Conservation (phyloP, 2,113 vertebrate species). For the Dunckerocampus dactyliophorus region DNA sequence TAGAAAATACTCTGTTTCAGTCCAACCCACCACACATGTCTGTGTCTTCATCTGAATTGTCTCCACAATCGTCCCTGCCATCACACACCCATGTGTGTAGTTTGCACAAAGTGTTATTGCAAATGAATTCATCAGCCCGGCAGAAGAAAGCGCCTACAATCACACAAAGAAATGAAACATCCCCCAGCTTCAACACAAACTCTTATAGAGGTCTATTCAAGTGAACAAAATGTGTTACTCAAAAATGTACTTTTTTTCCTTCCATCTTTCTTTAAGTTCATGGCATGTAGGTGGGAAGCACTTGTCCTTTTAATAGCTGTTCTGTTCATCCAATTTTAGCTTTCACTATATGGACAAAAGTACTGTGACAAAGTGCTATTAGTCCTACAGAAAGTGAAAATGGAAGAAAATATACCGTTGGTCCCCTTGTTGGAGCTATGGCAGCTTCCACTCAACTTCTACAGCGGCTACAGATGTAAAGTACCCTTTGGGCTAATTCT, state of each 20-base stretch:
- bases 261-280: not conserved
- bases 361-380: too few species aligned
- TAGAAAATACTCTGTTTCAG: conserved; percentile 8
- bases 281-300: not conserved
- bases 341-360: too few species aligned
- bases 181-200: not conserved
- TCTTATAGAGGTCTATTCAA: conserved; percentile 1
- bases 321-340: too few species aligned
- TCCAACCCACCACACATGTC: conserved; percentile 85
- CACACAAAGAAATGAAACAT: conserved; percentile 16
- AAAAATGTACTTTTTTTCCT: not conserved
- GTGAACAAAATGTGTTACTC: not conserved
- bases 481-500: too few species aligned
- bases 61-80: conserved; percentile 96
- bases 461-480: too few species aligned
- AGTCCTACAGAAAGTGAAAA: too few species aligned
- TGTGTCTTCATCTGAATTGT: conserved; percentile 91
- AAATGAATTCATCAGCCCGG: conserved; percentile 90
- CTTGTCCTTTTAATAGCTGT: not conserved
- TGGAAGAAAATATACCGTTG: too few species aligned
- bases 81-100: conserved; percentile 94
- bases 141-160: conserved; percentile 82
- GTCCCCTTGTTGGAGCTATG: too few species aligned
- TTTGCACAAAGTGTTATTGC: conserved; percentile 97
- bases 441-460: too few species aligned